phyloP scores from a whole-genome alignment of 1,140 invertebrate genomes.

The Drusus annulatus region DNA sequence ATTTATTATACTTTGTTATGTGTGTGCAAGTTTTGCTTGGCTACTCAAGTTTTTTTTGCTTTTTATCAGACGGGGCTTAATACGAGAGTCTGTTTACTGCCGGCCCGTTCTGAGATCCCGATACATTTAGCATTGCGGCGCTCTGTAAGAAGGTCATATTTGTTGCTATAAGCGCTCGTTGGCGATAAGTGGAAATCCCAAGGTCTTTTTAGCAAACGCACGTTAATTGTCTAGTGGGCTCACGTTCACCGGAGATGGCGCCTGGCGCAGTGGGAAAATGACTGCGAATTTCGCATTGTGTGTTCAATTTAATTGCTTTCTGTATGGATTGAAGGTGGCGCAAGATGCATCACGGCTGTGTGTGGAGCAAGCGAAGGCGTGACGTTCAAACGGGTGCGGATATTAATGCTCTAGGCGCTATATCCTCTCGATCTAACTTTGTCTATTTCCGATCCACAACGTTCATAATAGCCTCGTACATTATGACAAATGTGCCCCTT shows the following conservation, averaged over 20 bases:
- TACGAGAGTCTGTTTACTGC: constrained; percentile 38
- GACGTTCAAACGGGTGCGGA: no score
- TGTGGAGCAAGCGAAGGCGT: no score
- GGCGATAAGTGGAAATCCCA: neutral
- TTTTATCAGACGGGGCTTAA: constrained; percentile 12
- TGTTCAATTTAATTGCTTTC: constrained; percentile 10
- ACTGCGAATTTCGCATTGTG: constrained; percentile 11
- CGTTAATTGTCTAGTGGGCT: neutral
- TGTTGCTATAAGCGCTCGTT: neutral
- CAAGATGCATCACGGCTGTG: neutral
- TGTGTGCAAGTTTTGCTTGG: neutral
- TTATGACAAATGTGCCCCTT: no score
- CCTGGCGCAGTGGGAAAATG: constrained; percentile 18
- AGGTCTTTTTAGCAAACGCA: constrained; percentile 16
- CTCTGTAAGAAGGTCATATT: constrained; percentile 34
- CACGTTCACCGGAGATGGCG: neutral
- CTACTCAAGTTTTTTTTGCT: no score
- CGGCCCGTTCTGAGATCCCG: constrained; percentile 36
- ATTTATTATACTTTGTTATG: neutral
- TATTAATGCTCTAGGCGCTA: no score
- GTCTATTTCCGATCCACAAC: no score
- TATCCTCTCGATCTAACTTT: no score
- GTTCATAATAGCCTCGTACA: no score
- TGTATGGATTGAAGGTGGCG: neutral
- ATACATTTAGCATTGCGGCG: constrained; percentile 32